phyloP scores from a whole-genome alignment of 2,888 invertebrate genomes.

The Ochlodes sylvanus region DNA sequence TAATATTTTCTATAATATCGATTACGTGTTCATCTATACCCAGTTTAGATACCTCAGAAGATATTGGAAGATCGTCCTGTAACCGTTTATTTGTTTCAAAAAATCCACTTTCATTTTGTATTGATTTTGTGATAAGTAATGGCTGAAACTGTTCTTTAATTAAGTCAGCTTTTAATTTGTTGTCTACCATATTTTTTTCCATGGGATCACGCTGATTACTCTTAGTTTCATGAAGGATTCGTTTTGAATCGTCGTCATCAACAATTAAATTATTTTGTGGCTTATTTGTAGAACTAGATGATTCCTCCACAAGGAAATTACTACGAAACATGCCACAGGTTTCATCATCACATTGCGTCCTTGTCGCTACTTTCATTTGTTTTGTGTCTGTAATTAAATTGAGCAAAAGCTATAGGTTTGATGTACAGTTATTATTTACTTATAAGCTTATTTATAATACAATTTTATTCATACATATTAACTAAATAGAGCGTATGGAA shows the following conservation, averaged over 20 bases:
- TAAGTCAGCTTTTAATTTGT: conserved; percentile 22
- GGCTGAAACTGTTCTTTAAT: conserved; percentile 25
- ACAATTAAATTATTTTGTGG: conserved; percentile 4
- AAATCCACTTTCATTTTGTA: conserved; percentile 28
- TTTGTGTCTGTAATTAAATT: conserved; percentile 61
- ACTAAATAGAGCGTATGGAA: conserved; percentile 56
- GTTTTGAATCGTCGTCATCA: not conserved
- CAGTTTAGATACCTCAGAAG: conserved; percentile 45
- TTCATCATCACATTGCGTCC: conserved; percentile 45
- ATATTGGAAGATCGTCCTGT: conserved; percentile 52
- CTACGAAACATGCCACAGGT: conserved; percentile 35
- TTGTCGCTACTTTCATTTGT: conserved; percentile 51
- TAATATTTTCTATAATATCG: conserved; percentile 52
- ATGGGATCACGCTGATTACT: not conserved
- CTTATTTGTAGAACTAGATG: not conserved
- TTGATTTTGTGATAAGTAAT: not conserved
- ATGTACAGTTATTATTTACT: not conserved
- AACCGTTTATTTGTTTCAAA: conserved; percentile 35
- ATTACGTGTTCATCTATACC: conserved; percentile 56
- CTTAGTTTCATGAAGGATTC: not conserved
- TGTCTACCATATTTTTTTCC: conserved; percentile 28
- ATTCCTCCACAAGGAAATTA: not conserved
- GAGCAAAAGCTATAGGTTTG: conserved; percentile 7
- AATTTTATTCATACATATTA: not conserved
- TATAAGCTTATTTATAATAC: not conserved